phyloP scores from a whole-genome alignment of 2,888 invertebrate species.

The Cloeon dipterum region DNA sequence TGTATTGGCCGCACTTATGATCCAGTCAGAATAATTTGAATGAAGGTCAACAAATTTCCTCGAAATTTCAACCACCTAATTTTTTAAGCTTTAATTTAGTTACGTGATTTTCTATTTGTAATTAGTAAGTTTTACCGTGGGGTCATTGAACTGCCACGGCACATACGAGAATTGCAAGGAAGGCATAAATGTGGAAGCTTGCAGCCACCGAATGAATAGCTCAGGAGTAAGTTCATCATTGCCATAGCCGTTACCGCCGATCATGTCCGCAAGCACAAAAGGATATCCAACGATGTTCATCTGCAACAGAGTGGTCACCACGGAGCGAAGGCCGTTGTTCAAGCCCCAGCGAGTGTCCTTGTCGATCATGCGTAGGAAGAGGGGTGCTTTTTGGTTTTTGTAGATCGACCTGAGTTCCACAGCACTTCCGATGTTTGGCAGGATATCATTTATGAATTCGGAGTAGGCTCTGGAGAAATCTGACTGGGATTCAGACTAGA shows the following conservation, averaged over 20 bases:
- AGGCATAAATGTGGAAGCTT: constrained; percentile 55
- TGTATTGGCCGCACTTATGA: constrained; percentile 30
- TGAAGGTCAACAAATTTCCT: constrained; percentile 40
- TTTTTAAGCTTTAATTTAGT: neutral
- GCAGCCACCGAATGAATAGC: constrained; percentile 54
- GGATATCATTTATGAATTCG: too few relatives aligned
- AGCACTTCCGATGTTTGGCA: constrained; percentile 32
- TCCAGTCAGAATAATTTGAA: constrained; percentile 27
- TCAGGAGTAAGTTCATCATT: constrained; percentile 31
- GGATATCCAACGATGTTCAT: constrained; percentile 40
- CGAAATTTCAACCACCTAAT: constrained; percentile 35
- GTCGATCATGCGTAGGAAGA: constrained; percentile 57
- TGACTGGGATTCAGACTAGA: neutral
- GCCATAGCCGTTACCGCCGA: constrained; percentile 41
- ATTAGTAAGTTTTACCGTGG: constrained; percentile 15
- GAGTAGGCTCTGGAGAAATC: too few relatives aligned
- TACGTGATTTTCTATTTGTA: neutral
- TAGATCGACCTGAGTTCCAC: constrained; percentile 51
- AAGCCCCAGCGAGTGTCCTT: constrained; percentile 35
- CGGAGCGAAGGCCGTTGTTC: constrained; percentile 10
- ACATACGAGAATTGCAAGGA: constrained; percentile 54
- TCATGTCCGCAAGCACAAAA: constrained; percentile 58
- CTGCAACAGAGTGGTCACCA: constrained; percentile 4
- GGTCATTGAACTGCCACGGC: constrained; percentile 52
- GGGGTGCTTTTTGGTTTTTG: constrained; percentile 40